These are phyloP conservation scores for Aphidius ervi DNA, from an alignment of 1,140 invertebrate species.

Conservation along the genomic window DNA sequence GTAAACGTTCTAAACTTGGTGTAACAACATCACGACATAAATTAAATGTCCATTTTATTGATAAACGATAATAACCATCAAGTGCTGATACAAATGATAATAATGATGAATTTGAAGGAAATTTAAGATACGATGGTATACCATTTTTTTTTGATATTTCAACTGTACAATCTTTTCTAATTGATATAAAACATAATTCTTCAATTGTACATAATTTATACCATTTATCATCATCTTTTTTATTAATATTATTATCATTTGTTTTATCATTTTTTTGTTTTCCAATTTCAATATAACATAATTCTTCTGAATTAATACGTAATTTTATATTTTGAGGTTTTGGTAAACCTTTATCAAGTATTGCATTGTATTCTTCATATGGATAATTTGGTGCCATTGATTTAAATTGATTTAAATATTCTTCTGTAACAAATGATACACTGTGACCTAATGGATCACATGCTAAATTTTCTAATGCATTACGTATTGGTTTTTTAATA, in stretches of 20 bases:
- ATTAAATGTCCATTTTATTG: constrained; percentile 86
- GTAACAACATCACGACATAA: constrained; percentile 75
- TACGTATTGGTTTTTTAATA: constrained; percentile 68
- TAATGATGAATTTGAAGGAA: constrained; percentile 58
- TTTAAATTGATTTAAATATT: constrained; percentile 75
- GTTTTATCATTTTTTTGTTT: background rate
- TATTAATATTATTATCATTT: too few species aligned
- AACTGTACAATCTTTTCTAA: constrained; percentile 63
- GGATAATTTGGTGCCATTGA: constrained; percentile 76
- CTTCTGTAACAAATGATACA: constrained; percentile 66
- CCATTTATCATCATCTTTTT: constrained; percentile 52
- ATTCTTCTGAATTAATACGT: constrained; percentile 58
- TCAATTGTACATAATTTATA: constrained; percentile 73
- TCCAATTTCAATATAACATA: constrained; percentile 64
- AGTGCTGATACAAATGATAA: constrained; percentile 79
- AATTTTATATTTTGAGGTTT: constrained; percentile 50
- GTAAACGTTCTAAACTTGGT: constrained; percentile 70
- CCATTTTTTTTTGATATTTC: constrained; percentile 76
- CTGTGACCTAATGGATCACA: constrained; percentile 51
- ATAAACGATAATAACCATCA: constrained; percentile 84
- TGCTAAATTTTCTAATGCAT: constrained; percentile 59
- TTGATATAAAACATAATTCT: constrained; percentile 75
- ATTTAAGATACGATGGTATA: constrained; percentile 72
- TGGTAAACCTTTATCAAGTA: constrained; percentile 55
- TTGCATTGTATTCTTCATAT: constrained; percentile 69